phyloP scores from a whole-genome alignment of 2,113 vertebrate species.

The Esox niger region DNA sequence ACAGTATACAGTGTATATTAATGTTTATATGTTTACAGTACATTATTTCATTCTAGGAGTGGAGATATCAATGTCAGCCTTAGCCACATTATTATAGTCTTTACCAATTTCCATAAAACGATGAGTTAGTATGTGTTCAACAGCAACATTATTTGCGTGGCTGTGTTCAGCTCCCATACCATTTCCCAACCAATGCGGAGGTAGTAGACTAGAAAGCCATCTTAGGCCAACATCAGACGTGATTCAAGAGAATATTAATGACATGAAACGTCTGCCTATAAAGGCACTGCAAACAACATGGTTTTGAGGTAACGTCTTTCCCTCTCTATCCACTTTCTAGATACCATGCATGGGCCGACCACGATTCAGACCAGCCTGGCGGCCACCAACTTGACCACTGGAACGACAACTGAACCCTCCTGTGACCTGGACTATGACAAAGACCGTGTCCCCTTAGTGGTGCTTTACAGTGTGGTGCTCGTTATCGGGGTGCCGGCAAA shows the following conservation, averaged over 20 bases:
- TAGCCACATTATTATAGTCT: too few species aligned
- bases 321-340: constrained; percentile 18
- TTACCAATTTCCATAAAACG: too few species aligned
- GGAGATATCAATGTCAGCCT: too few species aligned
- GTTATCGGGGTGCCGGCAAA: constrained; percentile 80
- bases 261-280: neutral
- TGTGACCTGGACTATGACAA: constrained; percentile 53
- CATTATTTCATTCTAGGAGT: too few species aligned
- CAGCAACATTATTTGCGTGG: too few species aligned
- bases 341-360: constrained; percentile 18
- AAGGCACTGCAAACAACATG: neutral
- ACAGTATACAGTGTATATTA: too few species aligned
- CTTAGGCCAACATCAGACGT: neutral
- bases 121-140: too few species aligned
- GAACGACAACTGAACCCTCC: too few species aligned
- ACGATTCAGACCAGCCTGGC: constrained; percentile 5
- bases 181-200: too few species aligned
- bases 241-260: neutral
- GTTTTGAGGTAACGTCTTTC: neutral
- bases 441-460: constrained; percentile 58
- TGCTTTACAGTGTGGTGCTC: constrained; percentile 75
- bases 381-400: neutral
- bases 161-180: too few species aligned
- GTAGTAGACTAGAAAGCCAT: too few species aligned
- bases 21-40: too few species aligned